phyloP scores from a whole-genome alignment of 2,797 vertebrate species.

The Sebastes steindachneri region DNA sequence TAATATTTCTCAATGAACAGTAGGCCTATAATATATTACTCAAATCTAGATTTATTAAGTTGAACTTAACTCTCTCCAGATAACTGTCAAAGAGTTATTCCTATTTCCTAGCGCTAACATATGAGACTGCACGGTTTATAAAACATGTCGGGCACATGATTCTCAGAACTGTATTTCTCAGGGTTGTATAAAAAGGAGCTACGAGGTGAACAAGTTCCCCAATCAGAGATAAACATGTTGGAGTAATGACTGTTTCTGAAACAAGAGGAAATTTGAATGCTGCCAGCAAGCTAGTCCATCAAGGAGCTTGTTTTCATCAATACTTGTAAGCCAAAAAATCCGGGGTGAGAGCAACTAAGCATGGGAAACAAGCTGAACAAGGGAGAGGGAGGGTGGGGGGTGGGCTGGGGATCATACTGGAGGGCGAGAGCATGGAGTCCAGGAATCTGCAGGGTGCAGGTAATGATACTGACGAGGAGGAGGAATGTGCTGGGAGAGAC shows the following conservation, averaged over 20 bases:
- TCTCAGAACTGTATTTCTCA: slow-evolving; percentile 14
- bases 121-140: neutral
- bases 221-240: slow-evolving; percentile 42
- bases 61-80: slow-evolving; percentile 1
- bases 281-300: slow-evolving; percentile 44
- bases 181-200: slow-evolving; percentile 26
- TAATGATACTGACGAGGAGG: slow-evolving; percentile 48
- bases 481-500: slow-evolving; percentile 54
- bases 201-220: slow-evolving; percentile 29
- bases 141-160: neutral
- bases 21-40: neutral
- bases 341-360: slow-evolving; percentile 36
- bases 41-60: slow-evolving; percentile 5
- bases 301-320: slow-evolving; percentile 59
- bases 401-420: neutral
- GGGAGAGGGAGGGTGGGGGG: neutral
- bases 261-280: slow-evolving; percentile 20
- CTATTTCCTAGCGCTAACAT: neutral
- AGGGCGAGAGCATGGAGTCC: slow-evolving; percentile 28
- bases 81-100: slow-evolving; percentile 13
- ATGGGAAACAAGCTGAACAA: slow-evolving; percentile 47
- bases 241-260: slow-evolving; percentile 49
- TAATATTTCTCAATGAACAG: neutral
- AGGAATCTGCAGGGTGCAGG: slow-evolving; percentile 47
- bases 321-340: slow-evolving; percentile 32